These are phyloP conservation scores for Gambusia affinis DNA, from an alignment of 2,113 vertebrate species.

Conservation along the genomic window DNA sequence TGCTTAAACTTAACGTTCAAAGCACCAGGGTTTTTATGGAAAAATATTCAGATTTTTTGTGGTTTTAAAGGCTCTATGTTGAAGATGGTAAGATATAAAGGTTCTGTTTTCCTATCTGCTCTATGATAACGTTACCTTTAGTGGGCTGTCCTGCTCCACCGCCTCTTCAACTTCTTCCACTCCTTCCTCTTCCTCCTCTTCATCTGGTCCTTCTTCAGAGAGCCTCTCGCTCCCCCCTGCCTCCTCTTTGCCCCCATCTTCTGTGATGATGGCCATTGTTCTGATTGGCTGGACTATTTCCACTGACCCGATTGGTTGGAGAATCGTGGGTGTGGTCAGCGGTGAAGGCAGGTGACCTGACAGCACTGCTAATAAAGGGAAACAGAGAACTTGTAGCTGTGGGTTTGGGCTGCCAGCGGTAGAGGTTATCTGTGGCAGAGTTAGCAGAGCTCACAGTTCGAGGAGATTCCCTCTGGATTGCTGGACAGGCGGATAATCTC, in stretches of 20 bases:
- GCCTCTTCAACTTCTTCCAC: background rate
- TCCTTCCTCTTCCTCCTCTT: constrained; percentile 30
- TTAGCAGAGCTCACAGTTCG: constrained; percentile 79
- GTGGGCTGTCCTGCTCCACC: background rate
- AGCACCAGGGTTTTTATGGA: too few species aligned
- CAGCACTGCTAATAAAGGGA: constrained; percentile 58
- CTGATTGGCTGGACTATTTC: constrained; percentile 82
- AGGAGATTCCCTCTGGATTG: constrained; percentile 86
- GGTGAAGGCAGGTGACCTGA: constrained; percentile 70
- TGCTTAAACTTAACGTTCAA: too few species aligned
- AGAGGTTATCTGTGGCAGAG: background rate
- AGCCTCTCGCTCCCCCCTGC: constrained; percentile 11
- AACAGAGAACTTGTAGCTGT: background rate
- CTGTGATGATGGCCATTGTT: constrained; percentile 79
- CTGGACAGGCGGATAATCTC: constrained; percentile 93
- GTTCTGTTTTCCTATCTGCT: too few species aligned
- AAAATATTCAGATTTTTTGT: too few species aligned
- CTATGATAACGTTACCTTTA: background rate
- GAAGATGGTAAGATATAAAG: too few species aligned
- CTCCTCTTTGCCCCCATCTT: constrained; percentile 52
- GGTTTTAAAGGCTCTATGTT: too few species aligned
- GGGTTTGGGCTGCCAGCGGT: too few species aligned
- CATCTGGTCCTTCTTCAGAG: constrained; percentile 35
- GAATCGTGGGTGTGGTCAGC: constrained; percentile 65
- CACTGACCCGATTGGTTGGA: constrained; percentile 73